A percentile compares a stretch with the other conserved stretches of the same genome.
phyloP scores from a whole-genome alignment of 2,113 vertebrate genomes.

The Pedetes capensis region DNA sequence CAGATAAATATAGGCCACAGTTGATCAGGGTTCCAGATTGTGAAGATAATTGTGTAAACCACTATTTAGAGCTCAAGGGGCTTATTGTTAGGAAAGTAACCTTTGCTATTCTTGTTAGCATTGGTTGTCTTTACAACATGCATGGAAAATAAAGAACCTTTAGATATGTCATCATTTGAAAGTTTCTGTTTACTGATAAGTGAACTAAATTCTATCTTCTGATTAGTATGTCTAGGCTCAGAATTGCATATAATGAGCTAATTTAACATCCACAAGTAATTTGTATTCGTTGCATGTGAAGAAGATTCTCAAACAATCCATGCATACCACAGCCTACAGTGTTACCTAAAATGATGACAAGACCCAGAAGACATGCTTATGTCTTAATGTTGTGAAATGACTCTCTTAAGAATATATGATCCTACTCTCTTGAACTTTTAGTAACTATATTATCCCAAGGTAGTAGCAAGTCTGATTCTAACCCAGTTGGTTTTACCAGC shows the following conservation, averaged over 20 bases:
- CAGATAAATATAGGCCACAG: not conserved
- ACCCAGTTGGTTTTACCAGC: not conserved
- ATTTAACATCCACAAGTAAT: not conserved
- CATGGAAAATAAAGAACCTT: not conserved
- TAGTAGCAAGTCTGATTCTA: not conserved
- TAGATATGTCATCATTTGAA: not conserved
- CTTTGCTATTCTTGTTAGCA: constrained; percentile 17
- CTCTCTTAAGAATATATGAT: not conserved
- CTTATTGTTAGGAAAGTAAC: constrained; percentile 43
- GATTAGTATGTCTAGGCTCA: not conserved
- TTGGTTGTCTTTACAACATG: constrained; percentile 32
- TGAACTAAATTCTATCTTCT: constrained; percentile 30
- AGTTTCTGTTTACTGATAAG: constrained; percentile 15
- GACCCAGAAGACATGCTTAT: too few relatives aligned
- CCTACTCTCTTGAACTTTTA: not conserved
- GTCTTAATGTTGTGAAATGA: not conserved
- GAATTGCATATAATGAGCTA: not conserved
- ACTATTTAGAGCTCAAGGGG: constrained; percentile 45
- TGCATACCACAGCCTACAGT: not conserved
- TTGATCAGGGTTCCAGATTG: constrained; percentile 55
- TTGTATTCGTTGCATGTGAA: not conserved
- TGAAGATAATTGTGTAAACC: constrained; percentile 53
- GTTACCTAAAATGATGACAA: not conserved
- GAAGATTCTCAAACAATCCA: not conserved
- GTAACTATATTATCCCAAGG: not conserved